Evolutionary conservation across 1,140 invertebrate species (phyloP), one percentile per base, ranked within the genome.

Genomic region (Penaeus japonicus): DNA sequence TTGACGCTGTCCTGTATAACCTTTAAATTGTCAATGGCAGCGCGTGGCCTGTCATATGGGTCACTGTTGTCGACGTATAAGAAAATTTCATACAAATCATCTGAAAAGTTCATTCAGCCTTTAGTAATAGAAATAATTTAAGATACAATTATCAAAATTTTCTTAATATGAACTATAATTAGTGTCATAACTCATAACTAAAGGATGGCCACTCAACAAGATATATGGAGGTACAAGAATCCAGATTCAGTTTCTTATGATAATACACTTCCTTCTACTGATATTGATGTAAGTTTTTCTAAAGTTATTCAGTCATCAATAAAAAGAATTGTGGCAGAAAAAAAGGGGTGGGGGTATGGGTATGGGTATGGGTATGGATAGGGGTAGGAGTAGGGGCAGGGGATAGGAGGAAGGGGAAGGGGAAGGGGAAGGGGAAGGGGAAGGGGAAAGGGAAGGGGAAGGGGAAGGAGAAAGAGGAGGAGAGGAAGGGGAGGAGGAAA

Each of bases 1-100:
- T 95, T 95, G 0, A 95, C 93, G 82, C 95, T 93, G 89, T 95
- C 94, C 91, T 94, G 92, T 57, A 96, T 93, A 22, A 96, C 93
- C 91, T 94, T 92, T 0, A 94, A 91, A 92, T 94, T 92, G 59
- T 94, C 92, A 79, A 96, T 93, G 27, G 92, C 90, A 65, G 92
- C 93, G 70, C 92, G 84, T 4, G 93, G 90, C 70, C 92, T 91
- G 87, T 93, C 93, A 94, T 95, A 93, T 90, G 93, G 91, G 27
- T 93, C 93, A 24, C 94, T 93, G 90, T 95, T 94, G 83, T 94
- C 93, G 2, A 96, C 93, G 93, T 95, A 95, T 17, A 94, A 91
- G 92, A 97, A 94, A 3, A 94, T 94, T 92, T 96, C 94, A 89
- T 95, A 94, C 12, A 97, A 92, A 92, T 96, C 93, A 91, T 96